Base-by-base conservation (phyloP, 2,888 invertebrate species). In the Agriopis marginaria region DNA sequence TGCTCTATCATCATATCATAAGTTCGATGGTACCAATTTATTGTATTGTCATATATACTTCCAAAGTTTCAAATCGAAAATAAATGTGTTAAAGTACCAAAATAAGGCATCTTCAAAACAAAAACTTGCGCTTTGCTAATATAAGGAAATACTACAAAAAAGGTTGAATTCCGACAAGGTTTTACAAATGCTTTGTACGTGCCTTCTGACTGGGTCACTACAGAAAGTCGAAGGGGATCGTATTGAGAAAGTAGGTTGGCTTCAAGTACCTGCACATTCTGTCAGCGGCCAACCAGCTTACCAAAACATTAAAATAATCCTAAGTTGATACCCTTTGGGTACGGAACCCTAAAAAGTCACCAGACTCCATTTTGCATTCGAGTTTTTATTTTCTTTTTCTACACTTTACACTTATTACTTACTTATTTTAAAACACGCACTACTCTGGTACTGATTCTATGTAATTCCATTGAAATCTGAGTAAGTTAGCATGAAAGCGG, bases 111-210 rank as follows among this genome's bases (percentile, higher is more conserved):
- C 47, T 17, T 12, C n/a, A 70, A 74, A 79, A 81, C 79, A 80
- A 79, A 75, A 79, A 73, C 77, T 74, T 76, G 77, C 75, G 71
- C 72, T 71, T 75, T 77, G 79, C 81, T 83, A 82, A 83, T 81
- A 81, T 77, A 80, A 77, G 80, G 74, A 62, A 74, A 73, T 56
- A 77, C 65, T 63, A 75, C 75, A 78, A 80, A 82, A 83, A 56
- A 83, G 78, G 77, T 77, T 10, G 68, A 65, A 82, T 77, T 77
- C 74, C 75, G 75, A 79, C 77, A 72, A 77, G 78, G 70, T 83
- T 83, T 83, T 82, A 85, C 85, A 84, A 86, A 85, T 84, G 85
- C 75, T 74, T 72, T 71, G 77, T 83, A 86, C 87, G 87, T 86
- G 84, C 80, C 79, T 62, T 77, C 83, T 79, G 73, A 82, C 79